A percentile compares a stretch with the other conserved stretches of the same genome.
Evolutionary conservation across 2,888 invertebrate genomes (phyloP).

Genomic region (Punctoribates punctum): DNA sequence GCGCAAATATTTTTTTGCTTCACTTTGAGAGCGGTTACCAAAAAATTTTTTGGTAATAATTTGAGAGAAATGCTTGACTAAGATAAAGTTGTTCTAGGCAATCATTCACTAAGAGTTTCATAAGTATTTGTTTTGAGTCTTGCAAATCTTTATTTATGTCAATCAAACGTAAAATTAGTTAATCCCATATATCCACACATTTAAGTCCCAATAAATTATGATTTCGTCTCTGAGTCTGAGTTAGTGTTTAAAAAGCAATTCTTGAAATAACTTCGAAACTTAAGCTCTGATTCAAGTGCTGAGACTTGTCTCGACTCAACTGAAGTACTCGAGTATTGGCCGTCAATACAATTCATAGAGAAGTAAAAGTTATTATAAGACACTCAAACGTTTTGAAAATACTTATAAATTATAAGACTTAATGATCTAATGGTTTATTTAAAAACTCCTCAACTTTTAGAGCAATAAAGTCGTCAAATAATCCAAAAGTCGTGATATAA

Average conservation of each 20-base stretch:
- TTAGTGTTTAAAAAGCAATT: too few species aligned
- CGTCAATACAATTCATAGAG: background rate
- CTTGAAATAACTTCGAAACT: background rate
- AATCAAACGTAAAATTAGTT: slow-evolving; percentile 18
- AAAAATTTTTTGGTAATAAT: too few species aligned
- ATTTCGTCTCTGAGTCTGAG: too few species aligned
- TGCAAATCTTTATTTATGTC: slow-evolving; percentile 4
- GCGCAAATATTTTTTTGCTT: too few species aligned
- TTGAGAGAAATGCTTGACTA: too few species aligned
- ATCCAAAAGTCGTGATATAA: background rate
- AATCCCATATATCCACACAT: slow-evolving; percentile 18
- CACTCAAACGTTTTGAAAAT: background rate
- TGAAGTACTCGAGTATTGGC: background rate
- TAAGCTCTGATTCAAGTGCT: slow-evolving; percentile 14
- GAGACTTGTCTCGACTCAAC: background rate
- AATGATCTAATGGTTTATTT: background rate
- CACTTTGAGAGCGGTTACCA: too few species aligned
- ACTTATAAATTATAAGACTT: background rate
- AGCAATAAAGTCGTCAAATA: background rate
- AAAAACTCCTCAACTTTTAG: background rate
- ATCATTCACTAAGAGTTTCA: background rate
- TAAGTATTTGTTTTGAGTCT: background rate
- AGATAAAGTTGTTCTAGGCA: too few species aligned
- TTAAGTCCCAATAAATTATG: too few species aligned
- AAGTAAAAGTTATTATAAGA: background rate